phyloP scores from a whole-genome alignment of 2,888 invertebrate species.

The Macaria liturata region DNA sequence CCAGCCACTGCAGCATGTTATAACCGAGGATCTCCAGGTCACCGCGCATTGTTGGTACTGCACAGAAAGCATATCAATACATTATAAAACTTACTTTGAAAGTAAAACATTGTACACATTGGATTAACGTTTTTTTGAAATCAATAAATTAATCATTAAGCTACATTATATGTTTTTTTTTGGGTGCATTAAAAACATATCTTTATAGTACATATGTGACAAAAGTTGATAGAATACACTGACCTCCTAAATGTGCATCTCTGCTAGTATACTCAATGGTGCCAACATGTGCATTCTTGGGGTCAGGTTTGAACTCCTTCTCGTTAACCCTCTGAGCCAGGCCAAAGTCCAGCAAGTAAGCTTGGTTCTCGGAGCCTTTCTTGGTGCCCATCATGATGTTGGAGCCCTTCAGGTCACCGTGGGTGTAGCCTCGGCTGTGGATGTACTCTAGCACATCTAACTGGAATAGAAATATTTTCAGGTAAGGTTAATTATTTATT shows the following conservation, averaged over 20 bases:
- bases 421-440: conserved; percentile 94
- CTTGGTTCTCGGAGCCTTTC: conserved; percentile 86
- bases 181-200: no score
- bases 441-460: conserved; percentile 96
- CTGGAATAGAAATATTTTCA: conserved; percentile 72
- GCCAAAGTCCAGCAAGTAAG: conserved; percentile 97
- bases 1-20: conserved; percentile 96
- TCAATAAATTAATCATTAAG: no score
- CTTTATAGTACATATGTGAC: no score
- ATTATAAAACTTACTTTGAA: no score
- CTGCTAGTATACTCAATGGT: conserved; percentile 98
- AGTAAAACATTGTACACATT: no score
- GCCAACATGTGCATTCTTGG: conserved; percentile 97
- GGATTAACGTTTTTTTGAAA: no score
- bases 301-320: conserved; percentile 93
- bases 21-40: conserved; percentile 97
- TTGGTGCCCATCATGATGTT: conserved; percentile 92
- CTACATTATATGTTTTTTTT: no score
- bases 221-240: no score
- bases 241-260: conserved; percentile 97
- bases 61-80: background rate
- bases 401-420: conserved; percentile 97
- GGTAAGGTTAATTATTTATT: no score
- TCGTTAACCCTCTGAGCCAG: conserved; percentile 90
- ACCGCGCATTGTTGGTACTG: conserved; percentile 92